Percentiles rank a stretch among this genome's conserved stretches.
Evolutionary conservation across 2,113 vertebrate species (phyloP).

Genomic region (Callopanchax toddi): DNA sequence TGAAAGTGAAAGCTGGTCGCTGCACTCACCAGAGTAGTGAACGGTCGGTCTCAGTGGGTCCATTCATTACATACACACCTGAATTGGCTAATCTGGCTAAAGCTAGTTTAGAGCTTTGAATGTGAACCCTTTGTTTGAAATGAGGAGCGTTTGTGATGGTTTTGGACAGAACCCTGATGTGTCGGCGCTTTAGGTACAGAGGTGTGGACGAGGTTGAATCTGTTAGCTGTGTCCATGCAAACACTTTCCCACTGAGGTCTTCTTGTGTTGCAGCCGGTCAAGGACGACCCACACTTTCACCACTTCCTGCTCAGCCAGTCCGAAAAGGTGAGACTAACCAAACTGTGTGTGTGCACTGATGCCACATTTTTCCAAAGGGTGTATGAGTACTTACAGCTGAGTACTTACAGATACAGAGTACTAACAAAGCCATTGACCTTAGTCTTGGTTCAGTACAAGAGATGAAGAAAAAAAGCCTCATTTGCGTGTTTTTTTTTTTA

Average conservation of each 20-base stretch:
- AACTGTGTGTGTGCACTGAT: slow-evolving; percentile 2
- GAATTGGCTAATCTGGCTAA: not conserved
- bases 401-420: no score
- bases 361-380: no score
- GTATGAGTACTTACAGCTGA: no score
- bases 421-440: no score
- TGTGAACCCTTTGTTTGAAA: not conserved
- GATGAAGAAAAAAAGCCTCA: no score
- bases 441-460: no score
- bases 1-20: no score
- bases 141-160: not conserved
- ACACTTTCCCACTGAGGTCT: slow-evolving; percentile 57
- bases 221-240: no score
- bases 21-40: no score
- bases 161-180: not conserved
- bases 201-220: no score
- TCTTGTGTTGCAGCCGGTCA: slow-evolving; percentile 89
- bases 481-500: no score
- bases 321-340: slow-evolving; percentile 88
- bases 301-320: slow-evolving; percentile 98
- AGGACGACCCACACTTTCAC: slow-evolving; percentile 97
- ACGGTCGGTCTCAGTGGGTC: not conserved
- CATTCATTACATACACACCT: not conserved
- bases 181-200: not conserved
- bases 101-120: not conserved